Evolutionary conservation across 2,888 invertebrate genomes (phyloP), one percentile per base, ranked within the genome.

Genomic region (Melipona beecheii): DNA sequence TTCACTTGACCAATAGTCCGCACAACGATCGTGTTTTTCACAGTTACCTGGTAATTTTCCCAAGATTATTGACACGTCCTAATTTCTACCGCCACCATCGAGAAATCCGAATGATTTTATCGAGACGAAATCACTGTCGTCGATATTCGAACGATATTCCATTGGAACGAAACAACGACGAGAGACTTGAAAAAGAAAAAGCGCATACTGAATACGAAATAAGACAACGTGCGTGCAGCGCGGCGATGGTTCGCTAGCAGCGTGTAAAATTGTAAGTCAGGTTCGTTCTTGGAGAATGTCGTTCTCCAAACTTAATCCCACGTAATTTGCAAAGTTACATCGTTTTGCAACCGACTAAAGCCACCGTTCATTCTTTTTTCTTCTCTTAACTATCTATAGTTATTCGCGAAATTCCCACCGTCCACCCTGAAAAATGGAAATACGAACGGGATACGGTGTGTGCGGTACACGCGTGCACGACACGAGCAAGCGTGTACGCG

Each of bases 271-370:
- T 56, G 50, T 36, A 43, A 74, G 17, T 21, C 27, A 21, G 49
- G 50, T 56, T 56, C 73, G 60, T 82, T 78, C 66, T 52, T 31
- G 31, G 50, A 24, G 54, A 66, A 70, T 62, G 52, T 71, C 65
- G 27, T 78, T 68, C 43, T 43, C 43, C 49, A 4, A 5, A 17
- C 31, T 78, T 78, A 77, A 78, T 83, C 73, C 69, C n/a, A 19
- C 43, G 74, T 75, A 84, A 82, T 83, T 84, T 71, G 56, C 71
- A 31, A 78, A 78, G 74, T 82, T 78, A 72, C 62, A 65, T 60
- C 58, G 72, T 64, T 75, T n/a, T 65, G 50, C 13, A n/a, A 43
- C 2, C 62, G 69, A 52, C 54, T 64, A 27, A 70, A 58, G 13
- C n/a, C 36, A 43, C 17, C 77, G 62, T 60, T 31, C 21, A 62